phyloP scores from a whole-genome alignment of 2,797 vertebrate species.

The Cheirogaleus major region DNA sequence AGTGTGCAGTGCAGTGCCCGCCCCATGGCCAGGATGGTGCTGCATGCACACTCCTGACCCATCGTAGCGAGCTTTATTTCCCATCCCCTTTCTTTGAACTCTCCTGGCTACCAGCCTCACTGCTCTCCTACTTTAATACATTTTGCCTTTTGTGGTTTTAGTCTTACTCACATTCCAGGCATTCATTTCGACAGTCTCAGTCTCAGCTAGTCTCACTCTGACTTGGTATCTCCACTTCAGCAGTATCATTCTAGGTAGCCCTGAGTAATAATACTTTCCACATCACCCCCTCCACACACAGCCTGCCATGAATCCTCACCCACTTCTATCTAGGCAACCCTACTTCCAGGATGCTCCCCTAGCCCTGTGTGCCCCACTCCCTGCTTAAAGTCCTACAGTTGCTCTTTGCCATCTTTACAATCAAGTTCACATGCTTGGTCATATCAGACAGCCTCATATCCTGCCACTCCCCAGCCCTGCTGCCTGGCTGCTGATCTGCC shows the following conservation, averaged over 20 bases:
- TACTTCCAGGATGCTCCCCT: not conserved
- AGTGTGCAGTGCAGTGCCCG: not conserved
- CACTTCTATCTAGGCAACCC: no score
- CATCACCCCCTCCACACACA: not conserved
- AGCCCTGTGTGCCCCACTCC: not conserved
- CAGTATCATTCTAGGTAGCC: not conserved
- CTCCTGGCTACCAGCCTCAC: not conserved
- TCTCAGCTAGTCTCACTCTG: not conserved
- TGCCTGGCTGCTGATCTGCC: not conserved
- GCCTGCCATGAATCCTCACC: rapidly evolving
- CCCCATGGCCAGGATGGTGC: not conserved
- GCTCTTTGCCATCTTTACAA: not conserved
- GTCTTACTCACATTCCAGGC: not conserved
- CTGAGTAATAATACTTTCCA: not conserved
- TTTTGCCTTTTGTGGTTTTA: not conserved
- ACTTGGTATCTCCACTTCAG: not conserved
- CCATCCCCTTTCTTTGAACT: not conserved
- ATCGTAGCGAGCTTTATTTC: not conserved
- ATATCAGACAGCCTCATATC: not conserved
- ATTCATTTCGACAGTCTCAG: not conserved
- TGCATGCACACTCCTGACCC: no score
- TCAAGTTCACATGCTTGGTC: not conserved
- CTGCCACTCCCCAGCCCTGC: no score
- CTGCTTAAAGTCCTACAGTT: not conserved
- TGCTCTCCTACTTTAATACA: not conserved